Base-by-base conservation (phyloP, 2,888 invertebrate genomes). In the Pachydiplax longipennis region DNA sequence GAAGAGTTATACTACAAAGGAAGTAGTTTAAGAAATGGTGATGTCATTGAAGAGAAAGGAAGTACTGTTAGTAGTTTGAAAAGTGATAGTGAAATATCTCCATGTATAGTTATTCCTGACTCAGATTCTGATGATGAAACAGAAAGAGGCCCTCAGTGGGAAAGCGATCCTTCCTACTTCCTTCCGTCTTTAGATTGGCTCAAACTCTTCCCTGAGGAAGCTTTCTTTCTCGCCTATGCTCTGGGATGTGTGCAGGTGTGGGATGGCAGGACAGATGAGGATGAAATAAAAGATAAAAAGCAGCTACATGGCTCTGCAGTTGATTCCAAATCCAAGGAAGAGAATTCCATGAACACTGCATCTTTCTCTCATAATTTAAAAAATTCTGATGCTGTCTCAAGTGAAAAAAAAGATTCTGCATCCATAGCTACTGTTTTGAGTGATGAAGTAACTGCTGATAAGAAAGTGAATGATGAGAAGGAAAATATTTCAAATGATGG, bases 221-320 rank as follows among this genome's bases (percentile, higher is more conserved):
- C 97, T 1, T 97, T 97, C 93, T 97, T 97, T 92, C 94, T 98
- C 37, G 94, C 95, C 73, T 96, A 95, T 93, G 96, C 95, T 22
- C 93, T 97, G 31, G 96, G 96, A 53, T 96, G 97, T 92, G 94
- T 98, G 83, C 95, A 96, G 93, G 94, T 97, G 90, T 93, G 95
- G 37, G 94, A 96, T 92, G 87, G 12, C 1, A 87, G 87, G 18
- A 40, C 31, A 25, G 25, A 31, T 6, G 25, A 25, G 12, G 25
- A 65, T 65, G 25, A 65, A 25, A 4, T 25, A 31, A 73, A 31
- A 25, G 73, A 31, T 13, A 73, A 73, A 73, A 31, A 13, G 25
- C 31, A 25, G 25, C 25, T 31, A 53, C 18, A 10, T 44, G 44
- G 8, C 0, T 44, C 4, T 44, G 6, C 10, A 6, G 44, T 44